Conservation (phyloP, 30 jellyfish, hydroid and myxozoan genomes). For the Catostylus mosaicus region DNA sequence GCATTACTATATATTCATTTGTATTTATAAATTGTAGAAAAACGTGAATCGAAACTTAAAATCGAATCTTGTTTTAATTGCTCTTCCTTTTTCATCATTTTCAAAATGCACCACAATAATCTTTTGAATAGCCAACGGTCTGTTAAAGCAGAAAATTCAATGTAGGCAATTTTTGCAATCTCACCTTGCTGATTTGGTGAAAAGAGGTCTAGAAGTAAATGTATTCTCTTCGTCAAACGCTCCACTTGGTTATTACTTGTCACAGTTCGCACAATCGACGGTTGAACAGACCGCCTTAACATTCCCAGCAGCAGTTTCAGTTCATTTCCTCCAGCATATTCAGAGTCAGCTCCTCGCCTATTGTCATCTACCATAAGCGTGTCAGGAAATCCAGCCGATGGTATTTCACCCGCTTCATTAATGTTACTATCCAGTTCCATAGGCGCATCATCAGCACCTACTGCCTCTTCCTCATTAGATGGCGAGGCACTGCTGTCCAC, state of each 20-base stretch:
- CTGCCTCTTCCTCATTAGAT: background rate
- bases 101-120: no score
- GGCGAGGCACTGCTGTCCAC: background rate
- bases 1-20: no score
- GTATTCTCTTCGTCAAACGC: conserved; percentile 49
- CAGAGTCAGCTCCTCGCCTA: background rate
- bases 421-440: background rate
- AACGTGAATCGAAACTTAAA: no score
- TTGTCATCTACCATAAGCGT: background rate
- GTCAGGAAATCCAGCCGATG: background rate
- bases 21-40: no score
- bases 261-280: conserved; percentile 18
- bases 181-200: conserved; percentile 14
- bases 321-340: background rate
- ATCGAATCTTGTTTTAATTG: no score
- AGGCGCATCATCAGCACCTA: background rate
- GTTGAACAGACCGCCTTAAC: conserved; percentile 45
- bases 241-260: background rate
- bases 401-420: background rate
- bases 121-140: no score
- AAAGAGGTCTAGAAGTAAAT: conserved; percentile 30
- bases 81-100: no score
- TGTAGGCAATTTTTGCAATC: background rate
- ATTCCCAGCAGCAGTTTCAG: conserved; percentile 42
- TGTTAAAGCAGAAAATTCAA: no score